These are phyloP conservation scores for Nyctibius bracteatus DNA, from an alignment of 2,113 vertebrate species.

Conservation along the genomic window DNA sequence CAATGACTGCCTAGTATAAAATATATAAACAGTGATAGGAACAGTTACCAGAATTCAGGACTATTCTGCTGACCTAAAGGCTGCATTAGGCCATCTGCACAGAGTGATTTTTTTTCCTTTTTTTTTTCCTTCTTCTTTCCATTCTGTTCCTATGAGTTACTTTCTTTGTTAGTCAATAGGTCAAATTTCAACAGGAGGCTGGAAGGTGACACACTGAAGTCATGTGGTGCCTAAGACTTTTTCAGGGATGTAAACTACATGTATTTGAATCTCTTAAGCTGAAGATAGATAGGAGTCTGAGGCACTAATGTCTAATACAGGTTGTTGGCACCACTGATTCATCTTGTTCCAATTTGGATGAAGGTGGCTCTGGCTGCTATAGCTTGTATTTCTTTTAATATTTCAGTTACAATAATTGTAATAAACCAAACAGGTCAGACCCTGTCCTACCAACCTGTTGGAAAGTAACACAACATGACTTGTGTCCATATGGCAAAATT, in stretches of 20 bases:
- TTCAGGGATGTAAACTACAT: neutral
- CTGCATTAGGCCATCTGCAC: neutral
- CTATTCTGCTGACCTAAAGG: neutral
- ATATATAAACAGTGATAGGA: neutral
- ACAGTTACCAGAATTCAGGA: neutral
- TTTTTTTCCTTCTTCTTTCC: neutral
- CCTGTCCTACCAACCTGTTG: neutral
- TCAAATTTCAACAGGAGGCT: neutral
- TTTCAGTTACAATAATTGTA: neutral
- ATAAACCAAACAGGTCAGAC: neutral
- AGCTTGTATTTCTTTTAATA: neutral
- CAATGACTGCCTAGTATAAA: neutral
- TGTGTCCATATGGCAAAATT: neutral
- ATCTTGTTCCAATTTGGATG: neutral
- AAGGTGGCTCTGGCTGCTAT: neutral
- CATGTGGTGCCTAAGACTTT: neutral
- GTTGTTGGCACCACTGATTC: neutral
- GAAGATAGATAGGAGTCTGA: neutral
- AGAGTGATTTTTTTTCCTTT: accelerated
- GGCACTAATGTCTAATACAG: neutral
- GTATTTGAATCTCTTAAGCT: neutral
- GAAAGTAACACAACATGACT: neutral
- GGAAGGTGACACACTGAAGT: neutral
- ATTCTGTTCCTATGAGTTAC: neutral
- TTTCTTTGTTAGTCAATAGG: neutral